Evolutionary conservation across 2,888 invertebrate species (phyloP), one percentile per base, ranked within the genome.

Genomic region (Luffia ferchaultella): DNA sequence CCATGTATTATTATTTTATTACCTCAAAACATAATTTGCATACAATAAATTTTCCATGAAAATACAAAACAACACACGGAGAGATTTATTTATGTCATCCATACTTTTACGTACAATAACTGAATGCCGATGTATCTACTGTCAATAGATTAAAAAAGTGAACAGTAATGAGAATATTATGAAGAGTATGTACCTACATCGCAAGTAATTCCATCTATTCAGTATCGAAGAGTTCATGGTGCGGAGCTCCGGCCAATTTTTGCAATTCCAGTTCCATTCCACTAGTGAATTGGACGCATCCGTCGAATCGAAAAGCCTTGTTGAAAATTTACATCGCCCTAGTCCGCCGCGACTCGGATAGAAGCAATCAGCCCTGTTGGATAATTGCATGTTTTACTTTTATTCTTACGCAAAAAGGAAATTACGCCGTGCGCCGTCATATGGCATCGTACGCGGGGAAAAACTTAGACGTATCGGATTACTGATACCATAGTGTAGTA

Each of bases 261-360:
- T 76, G 68, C 76, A 73, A 78, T 79, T 76, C 63, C 71, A 67
- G 63, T 67, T 70, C 67, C 66, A 73, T 72, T 72, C 63, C 69
- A 67, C 63, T 58, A 61, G 69, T 64, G 72, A 73, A 79, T 78
- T 77, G 76, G 65, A 73, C 67, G 71, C 69, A 71, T 69, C 66
- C 72, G 71, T 59, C 68, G 70, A 70, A 73, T 71, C 73, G 74
- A 72, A 76, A 76, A 74, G 73, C 74, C 73, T 74, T 73, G 77
- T 78, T 76, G 67, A 71, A 76, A 78, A 77, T 76, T 75, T 76
- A 76, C 76, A 73, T 75, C 30, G 30, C 12, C 30, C 30, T 7
- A 3, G 30, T 3, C 30, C 3, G 30, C 3, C 30, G 30, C 5
- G n/a, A n/a, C n/a, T n/a, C n/a, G 30, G 30, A 12, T 12, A 12